These are phyloP conservation scores for Clunio marinus DNA, from an alignment of 2,888 invertebrate genomes.

Conservation along the genomic window DNA sequence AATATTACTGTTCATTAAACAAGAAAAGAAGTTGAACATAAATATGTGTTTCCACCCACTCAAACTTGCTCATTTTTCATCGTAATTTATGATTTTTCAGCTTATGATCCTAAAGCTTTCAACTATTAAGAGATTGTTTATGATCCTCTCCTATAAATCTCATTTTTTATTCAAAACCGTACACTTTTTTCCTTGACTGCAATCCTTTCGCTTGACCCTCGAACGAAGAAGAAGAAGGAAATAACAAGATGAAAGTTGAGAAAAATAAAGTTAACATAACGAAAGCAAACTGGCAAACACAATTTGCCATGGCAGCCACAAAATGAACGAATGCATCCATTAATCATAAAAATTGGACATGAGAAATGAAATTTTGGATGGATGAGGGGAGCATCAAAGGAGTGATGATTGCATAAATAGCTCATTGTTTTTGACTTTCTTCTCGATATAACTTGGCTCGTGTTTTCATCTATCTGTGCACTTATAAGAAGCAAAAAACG, in stretches of 20 bases:
- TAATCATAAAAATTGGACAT: conserved; percentile 21
- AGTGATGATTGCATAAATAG: conserved; percentile 33
- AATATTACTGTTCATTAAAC: conserved; percentile 35
- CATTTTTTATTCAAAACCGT: conserved; percentile 33
- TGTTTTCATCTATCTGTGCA: no score
- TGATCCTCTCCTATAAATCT: background rate
- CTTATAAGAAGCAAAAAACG: no score
- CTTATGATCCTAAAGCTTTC: conserved; percentile 1
- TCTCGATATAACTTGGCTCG: background rate
- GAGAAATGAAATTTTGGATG: background rate
- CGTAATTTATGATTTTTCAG: conserved; percentile 28
- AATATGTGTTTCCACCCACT: background rate
- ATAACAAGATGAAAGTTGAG: no score
- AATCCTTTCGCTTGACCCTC: conserved; percentile 30
- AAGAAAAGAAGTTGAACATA: background rate
- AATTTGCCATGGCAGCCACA: conserved; percentile 4
- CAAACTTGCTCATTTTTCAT: conserved; percentile 35
- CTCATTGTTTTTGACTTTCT: conserved; percentile 1
- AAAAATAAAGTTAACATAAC: background rate
- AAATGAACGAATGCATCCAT: conserved; percentile 1
- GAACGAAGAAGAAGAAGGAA: no score
- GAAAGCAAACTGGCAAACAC: no score
- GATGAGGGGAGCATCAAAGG: background rate
- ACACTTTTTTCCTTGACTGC: background rate
- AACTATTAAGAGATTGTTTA: background rate